These are phyloP conservation scores for Pelochelys cantorii DNA, from an alignment of 2,797 vertebrate species.

Conservation along the genomic window DNA sequence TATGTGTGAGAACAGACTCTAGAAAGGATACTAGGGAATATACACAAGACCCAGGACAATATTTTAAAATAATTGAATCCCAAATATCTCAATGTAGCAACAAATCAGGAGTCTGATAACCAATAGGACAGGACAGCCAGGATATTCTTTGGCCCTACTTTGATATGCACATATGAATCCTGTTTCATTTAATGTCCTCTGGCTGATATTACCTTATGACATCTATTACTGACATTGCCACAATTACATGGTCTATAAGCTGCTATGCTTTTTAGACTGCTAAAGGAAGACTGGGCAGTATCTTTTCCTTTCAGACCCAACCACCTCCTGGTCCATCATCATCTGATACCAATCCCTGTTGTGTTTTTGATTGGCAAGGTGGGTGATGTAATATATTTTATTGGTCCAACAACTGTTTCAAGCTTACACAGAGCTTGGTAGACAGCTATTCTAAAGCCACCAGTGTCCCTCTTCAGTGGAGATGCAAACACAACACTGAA, in stretches of 20 bases:
- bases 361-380: not conserved
- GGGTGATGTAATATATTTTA: not conserved
- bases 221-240: constrained; percentile 26
- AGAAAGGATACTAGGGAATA: not conserved
- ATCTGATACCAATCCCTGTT: not conserved
- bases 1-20: not conserved
- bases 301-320: not conserved
- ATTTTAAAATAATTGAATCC: constrained; percentile 26
- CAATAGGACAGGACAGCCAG: constrained; percentile 17
- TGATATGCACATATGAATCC: constrained; percentile 22
- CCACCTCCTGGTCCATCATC: not conserved
- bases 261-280: not conserved
- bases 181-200: constrained; percentile 30
- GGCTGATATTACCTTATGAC: constrained; percentile 2
- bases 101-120: constrained; percentile 18
- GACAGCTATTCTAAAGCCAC: not conserved
- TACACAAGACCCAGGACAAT: not conserved
- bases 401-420: not conserved
- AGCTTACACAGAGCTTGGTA: not conserved
- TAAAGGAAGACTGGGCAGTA: not conserved
- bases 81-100: not conserved
- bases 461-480: not conserved
- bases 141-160: constrained; percentile 22
- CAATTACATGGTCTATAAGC: constrained; percentile 7
- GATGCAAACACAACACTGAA: not conserved